phyloP scores from a whole-genome alignment of 2,888 invertebrate species.

The Mimachlamys varia region DNA sequence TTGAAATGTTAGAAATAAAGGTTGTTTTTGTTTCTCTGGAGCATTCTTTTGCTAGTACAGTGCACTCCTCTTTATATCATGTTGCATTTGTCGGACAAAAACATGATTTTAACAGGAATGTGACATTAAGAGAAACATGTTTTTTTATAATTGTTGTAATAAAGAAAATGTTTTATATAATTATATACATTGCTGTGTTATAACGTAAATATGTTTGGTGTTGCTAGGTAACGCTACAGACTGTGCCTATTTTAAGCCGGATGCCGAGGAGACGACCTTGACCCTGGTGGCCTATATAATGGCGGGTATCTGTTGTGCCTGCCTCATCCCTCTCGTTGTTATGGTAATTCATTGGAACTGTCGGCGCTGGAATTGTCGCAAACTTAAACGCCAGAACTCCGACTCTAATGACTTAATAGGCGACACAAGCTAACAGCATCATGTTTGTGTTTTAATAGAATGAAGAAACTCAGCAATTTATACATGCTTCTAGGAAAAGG shows the following conservation, averaged over 20 bases:
- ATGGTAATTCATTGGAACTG: slow-evolving; percentile 69
- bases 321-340: slow-evolving; percentile 71
- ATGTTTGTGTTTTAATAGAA: neutral
- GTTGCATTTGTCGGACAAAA: no score
- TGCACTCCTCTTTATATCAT: no score
- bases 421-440: slow-evolving; percentile 5
- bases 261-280: slow-evolving; percentile 57
- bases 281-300: slow-evolving; percentile 76
- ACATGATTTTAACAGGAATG: no score
- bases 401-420: slow-evolving; percentile 52
- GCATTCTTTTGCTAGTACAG: no score
- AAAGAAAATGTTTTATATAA: no score
- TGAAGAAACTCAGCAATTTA: neutral
- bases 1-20: no score
- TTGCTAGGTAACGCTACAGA: slow-evolving; percentile 68
- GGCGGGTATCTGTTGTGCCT: slow-evolving; percentile 73
- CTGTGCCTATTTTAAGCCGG: slow-evolving; percentile 72
- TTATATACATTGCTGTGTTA: no score
- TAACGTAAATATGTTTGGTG: neutral
- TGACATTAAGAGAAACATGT: no score
- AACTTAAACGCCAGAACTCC: slow-evolving; percentile 45
- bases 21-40: no score
- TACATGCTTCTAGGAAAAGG: no score
- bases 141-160: no score
- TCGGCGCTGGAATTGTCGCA: slow-evolving; percentile 5